phyloP scores from a whole-genome alignment of 2,113 vertebrate species.

The Gila orcuttii region DNA sequence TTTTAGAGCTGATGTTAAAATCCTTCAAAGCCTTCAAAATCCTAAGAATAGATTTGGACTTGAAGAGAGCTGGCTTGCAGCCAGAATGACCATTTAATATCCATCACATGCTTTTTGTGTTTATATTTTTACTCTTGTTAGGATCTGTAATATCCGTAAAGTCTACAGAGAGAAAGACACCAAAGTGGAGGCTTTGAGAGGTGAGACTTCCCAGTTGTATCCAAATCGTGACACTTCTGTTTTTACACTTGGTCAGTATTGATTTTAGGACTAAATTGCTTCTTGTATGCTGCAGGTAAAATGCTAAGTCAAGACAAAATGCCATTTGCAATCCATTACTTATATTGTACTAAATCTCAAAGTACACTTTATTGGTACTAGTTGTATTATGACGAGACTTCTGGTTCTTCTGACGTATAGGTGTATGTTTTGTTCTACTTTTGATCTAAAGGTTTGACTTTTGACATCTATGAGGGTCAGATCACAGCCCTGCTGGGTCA shows the following conservation, averaged over 20 bases:
- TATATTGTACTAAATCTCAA: not conserved
- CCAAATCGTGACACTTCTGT: not conserved
- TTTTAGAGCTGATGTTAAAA: conserved; percentile 2
- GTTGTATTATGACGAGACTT: not conserved
- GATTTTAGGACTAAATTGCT: not conserved
- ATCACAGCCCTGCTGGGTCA: conserved; percentile 96
- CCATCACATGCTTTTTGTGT: conserved; percentile 3
- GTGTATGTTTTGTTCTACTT: not conserved
- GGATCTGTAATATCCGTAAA: conserved; percentile 92
- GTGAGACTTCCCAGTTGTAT: conserved; percentile 66
- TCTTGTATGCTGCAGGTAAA: not conserved
- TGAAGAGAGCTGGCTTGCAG: conserved; percentile 9
- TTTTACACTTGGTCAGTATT: not conserved
- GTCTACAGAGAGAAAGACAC: conserved; percentile 86
- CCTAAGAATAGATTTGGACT: not conserved
- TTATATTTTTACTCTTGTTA: conserved; percentile 67
- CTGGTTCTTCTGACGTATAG: not conserved
- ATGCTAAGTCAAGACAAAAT: not conserved
- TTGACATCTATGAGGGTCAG: conserved; percentile 96
- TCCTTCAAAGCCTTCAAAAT: not conserved
- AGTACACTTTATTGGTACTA: not conserved
- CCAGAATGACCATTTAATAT: conserved; percentile 40
- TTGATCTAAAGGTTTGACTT: conserved; percentile 83
- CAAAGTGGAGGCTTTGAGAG: conserved; percentile 90
- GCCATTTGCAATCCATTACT: not conserved